Conservation (phyloP, 2,113 vertebrate genomes). For the Pachypanchax playfairii region DNA sequence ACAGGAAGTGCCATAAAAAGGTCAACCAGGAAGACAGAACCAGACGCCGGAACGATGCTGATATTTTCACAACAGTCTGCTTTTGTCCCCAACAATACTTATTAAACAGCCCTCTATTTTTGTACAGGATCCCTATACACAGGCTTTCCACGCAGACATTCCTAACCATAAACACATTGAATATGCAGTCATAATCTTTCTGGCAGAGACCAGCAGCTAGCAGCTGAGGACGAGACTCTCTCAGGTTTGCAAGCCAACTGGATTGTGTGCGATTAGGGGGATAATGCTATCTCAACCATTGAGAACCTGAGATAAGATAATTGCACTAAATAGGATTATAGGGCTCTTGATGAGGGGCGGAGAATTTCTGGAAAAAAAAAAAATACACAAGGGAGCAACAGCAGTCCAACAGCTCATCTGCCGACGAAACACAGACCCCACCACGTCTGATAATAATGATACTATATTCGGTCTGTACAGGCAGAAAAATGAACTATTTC, state of each 20-base stretch:
- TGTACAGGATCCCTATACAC: slow-evolving; percentile 32
- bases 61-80: slow-evolving; percentile 70
- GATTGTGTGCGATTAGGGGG: slow-evolving; percentile 74
- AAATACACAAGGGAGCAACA: slow-evolving; percentile 45
- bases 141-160: slow-evolving; percentile 31
- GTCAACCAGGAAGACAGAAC: slow-evolving; percentile 45
- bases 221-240: slow-evolving; percentile 41
- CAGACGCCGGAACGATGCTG: slow-evolving; percentile 48
- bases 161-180: slow-evolving; percentile 43
- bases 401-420: slow-evolving; percentile 41
- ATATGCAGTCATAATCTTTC: slow-evolving; percentile 38
- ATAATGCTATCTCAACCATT: slow-evolving; percentile 71
- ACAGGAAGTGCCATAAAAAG: slow-evolving; percentile 11
- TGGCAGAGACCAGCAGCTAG: slow-evolving; percentile 40
- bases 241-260: slow-evolving; percentile 60
- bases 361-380: slow-evolving; percentile 52
- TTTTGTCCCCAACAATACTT: slow-evolving; percentile 34
- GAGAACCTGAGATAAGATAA: slow-evolving; percentile 79
- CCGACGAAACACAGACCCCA: slow-evolving; percentile 59
- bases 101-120: slow-evolving; percentile 38
- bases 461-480: slow-evolving; percentile 33
- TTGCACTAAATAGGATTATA: slow-evolving; percentile 77
- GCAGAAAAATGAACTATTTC: slow-evolving; percentile 22
- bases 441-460: slow-evolving; percentile 38
- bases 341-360: slow-evolving; percentile 62